A percentile compares a stretch with the other conserved stretches of the same genome.
Conservation (phyloP, 2,888 invertebrate genomes). For the Chorisops tibialis region DNA sequence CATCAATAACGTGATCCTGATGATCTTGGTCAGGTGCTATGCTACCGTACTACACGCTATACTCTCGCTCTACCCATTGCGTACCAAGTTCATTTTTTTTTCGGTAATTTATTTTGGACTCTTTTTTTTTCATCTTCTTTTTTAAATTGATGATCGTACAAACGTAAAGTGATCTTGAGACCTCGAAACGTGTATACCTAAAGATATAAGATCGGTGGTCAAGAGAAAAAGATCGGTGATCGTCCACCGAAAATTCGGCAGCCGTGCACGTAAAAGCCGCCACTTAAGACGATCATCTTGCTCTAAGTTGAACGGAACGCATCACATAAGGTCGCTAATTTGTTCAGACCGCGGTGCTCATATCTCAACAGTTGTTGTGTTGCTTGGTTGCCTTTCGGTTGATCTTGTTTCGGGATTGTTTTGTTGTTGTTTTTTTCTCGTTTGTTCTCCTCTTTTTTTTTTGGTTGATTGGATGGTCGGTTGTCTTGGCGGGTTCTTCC, state of each 20-base stretch:
- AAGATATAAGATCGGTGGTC: background rate
- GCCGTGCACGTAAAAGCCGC: constrained; percentile 13
- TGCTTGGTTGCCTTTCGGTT: background rate
- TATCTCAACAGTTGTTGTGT: background rate
- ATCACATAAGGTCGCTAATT: constrained; percentile 25
- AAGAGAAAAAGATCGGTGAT: background rate
- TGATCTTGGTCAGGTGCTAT: constrained; percentile 19
- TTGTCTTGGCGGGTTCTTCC: constrained; percentile 6
- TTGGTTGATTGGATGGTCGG: background rate
- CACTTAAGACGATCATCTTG: constrained; percentile 13
- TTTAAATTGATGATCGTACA: constrained; percentile 1
- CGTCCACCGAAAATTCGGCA: constrained; percentile 11
- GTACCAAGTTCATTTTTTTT: background rate
- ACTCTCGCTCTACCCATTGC: background rate
- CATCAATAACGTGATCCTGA: constrained; percentile 9
- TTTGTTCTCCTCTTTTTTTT: background rate
- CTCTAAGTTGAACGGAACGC: constrained; percentile 13
- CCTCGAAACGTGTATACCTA: background rate
- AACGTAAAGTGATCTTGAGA: background rate
- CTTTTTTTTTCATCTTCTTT: too few species aligned
- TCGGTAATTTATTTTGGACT: background rate
- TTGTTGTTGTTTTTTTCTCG: background rate
- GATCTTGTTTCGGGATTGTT: background rate
- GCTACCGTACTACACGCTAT: constrained; percentile 16
- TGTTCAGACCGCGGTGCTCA: constrained; percentile 13